Base-by-base conservation (phyloP, 2,797 vertebrate genomes). In the Scyliorhinus canicula region DNA sequence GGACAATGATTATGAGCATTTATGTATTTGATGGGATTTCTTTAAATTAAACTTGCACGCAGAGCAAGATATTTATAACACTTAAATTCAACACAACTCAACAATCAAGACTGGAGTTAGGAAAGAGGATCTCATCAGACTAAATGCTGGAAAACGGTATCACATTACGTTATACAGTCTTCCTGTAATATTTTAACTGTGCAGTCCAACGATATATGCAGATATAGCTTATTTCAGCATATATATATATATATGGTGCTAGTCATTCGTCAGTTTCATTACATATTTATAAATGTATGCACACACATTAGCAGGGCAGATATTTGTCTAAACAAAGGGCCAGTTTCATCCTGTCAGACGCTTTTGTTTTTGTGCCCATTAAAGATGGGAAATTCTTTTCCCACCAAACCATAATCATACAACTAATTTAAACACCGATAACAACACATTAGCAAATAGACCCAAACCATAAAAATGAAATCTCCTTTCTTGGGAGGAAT, bases 261-360 rank as follows among this genome's bases (percentile, higher is more conserved):
- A 14, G 47, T 93, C 60, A 93, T 67, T 47, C 9, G n/a, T 19
- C 11, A 31, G 19, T 71, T 94, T 94, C 65, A 21, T n/a, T n/a
- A n/a, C n/a, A n/a, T n/a, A n/a, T n/a, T n/a, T n/a, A n/a, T n/a
- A n/a, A n/a, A 50, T 16, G 4, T 57, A 57, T 31, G 35, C 67
- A 50, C 47, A 55, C 8, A 55, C 47, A 12, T 31, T 88, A 55
- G 52, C 28, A 60, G n/a, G 6, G 57, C 88, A 82, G 44, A 60
- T 90, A n/a, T 90, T 55, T 60, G 31, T 55, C 52, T 31, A 26
- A 93, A 93, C 52, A 71, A 94, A 71, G 65, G 35, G 40, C 67
- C 47, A 94, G 35, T 94, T 94, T 94, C 50, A 71, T 94, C 47
- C 67, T 35, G 44, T 94, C 67, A 94, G 21, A 44, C 9, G 24